Base-by-base conservation (phyloP, 2,888 invertebrate species). In the Xanthia togata region DNA sequence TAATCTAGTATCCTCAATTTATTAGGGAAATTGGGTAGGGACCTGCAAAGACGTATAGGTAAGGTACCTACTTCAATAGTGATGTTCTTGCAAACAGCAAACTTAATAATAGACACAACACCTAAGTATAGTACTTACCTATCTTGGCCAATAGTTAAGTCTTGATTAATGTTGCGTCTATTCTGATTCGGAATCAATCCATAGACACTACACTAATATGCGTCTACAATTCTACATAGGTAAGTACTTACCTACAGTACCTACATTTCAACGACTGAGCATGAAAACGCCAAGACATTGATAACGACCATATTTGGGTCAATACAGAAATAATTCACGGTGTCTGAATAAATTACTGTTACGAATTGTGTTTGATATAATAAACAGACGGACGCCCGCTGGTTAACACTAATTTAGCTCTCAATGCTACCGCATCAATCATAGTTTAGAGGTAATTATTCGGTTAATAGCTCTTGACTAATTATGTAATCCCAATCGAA, bases 391-490 rank as follows among this genome's bases (percentile, higher is more conserved):
- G 67, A 75, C 72, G 72, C 75, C 20, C 12, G 69, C 57, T 64
- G 44, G 64, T 85, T 85, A 76, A 62, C 72, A 76, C 59, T 80
- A 76, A 76, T 85, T 78, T 81, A 77, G 69, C 72, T 82, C 64
- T 78, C 73, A 78, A 74, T 70, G 70, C 68, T 73, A 72, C 60
- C 65, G 67, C 82, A 73, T 87, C 79, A 74, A 78, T 83, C 80
- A 82, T 85, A 84, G 47, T 75, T 84, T 76, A 65, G 71, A 82
- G 23, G 62, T 82, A 79, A 82, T 77, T 76, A 73, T 35, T 82
- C 59, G 64, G 68, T 65, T 76, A 73, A 73, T 65, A 85, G 62
- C 73, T 80, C 71, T 67, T 73, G 12, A 77, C 70, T 79, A 80
- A 82, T 85, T 70, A 82, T 79, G 77, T 69, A 77, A 73, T 82